A percentile compares a stretch with the other conserved stretches of the same genome.
phyloP scores from a whole-genome alignment of 2,113 vertebrate species.

The Cynopterus brachyotis region DNA sequence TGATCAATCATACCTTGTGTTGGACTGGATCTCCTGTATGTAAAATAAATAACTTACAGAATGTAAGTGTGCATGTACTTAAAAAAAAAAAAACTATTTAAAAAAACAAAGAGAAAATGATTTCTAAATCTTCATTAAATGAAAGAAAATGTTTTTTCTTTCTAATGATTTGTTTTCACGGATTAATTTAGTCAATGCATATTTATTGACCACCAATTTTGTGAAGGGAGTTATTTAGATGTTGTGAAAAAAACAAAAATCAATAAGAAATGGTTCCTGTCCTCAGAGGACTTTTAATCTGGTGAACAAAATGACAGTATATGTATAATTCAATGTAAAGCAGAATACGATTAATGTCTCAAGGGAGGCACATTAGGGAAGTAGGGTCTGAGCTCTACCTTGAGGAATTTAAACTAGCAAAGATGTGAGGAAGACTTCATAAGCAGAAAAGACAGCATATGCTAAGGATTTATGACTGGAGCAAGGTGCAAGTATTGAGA shows the following conservation, averaged over 20 bases:
- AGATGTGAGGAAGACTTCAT: background rate
- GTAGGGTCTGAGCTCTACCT: background rate
- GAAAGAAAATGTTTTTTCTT: background rate
- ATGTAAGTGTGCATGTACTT: background rate
- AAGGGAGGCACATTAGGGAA: background rate
- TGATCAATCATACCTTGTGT: background rate
- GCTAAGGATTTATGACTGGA: background rate
- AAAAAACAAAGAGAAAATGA: background rate
- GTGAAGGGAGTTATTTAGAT: background rate
- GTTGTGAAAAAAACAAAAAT: background rate
- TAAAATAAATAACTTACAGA: background rate
- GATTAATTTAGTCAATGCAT: background rate
- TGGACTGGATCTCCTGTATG: background rate
- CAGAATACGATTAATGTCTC: background rate
- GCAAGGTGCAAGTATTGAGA: background rate
- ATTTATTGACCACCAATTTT: background rate
- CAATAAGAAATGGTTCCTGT: background rate
- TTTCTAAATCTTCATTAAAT: slow-evolving; percentile 21
- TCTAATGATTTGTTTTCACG: background rate
- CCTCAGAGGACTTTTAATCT: background rate
- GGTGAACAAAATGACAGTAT: background rate
- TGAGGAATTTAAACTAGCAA: background rate
- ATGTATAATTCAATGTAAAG: background rate
- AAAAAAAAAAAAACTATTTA: background rate
- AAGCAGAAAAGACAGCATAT: background rate